Conservation (phyloP, 1,140 invertebrate species). For the Platyscapa corneri region DNA sequence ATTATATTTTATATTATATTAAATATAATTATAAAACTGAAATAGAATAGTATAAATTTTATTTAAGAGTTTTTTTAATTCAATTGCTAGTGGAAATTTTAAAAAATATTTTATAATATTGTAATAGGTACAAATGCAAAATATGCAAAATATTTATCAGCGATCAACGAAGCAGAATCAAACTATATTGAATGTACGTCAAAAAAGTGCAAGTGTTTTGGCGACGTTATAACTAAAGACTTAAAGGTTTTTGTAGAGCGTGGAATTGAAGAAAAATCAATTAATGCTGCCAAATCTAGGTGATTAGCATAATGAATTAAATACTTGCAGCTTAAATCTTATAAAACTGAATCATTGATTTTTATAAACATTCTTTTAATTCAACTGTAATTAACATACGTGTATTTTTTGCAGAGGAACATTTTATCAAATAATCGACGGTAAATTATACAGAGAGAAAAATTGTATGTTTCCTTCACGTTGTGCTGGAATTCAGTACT, state of each 20-base stretch:
- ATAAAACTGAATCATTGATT: conserved; percentile 50
- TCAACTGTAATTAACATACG: neutral
- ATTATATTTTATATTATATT: neutral
- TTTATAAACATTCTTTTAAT: neutral
- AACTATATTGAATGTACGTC: conserved; percentile 61
- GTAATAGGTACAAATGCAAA: conserved; percentile 26
- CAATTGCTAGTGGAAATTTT: too few species aligned
- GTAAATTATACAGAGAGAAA: conserved; percentile 86
- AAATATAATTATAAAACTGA: too few species aligned
- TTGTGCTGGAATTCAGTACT: conserved; percentile 94
- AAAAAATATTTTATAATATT: neutral
- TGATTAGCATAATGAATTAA: conserved; percentile 56
- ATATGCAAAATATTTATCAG: conserved; percentile 58
- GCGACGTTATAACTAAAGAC: conserved; percentile 80
- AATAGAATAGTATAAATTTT: neutral
- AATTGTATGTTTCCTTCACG: conserved; percentile 94
- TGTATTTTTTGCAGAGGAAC: conserved; percentile 76
- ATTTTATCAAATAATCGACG: conserved; percentile 90
- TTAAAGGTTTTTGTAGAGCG: conserved; percentile 79
- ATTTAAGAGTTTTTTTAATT: neutral
- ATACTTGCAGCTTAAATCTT: neutral
- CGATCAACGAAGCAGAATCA: conserved; percentile 60
- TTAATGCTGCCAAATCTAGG: conserved; percentile 77
- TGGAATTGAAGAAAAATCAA: conserved; percentile 80
- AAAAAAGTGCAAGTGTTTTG: conserved; percentile 79